phyloP scores from a whole-genome alignment of 2,888 invertebrate genomes.

The Stomorhina lunata region DNA sequence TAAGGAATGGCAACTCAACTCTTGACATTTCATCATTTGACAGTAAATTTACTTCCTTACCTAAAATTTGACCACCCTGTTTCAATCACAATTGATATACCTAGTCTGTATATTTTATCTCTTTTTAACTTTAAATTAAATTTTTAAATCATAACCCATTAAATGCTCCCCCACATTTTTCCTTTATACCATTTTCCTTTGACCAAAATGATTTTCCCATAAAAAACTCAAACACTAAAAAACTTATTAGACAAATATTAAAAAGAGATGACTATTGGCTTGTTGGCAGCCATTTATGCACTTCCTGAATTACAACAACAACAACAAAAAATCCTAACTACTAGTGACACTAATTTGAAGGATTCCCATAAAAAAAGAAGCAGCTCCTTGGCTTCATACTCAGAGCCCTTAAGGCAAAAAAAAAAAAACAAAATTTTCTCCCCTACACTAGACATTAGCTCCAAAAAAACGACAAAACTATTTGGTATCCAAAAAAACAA shows the following conservation, averaged over 20 bases:
- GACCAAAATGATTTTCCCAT: not conserved
- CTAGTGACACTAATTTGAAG: conserved; percentile 55
- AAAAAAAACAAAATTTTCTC: too few species aligned
- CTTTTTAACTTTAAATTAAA: too few species aligned
- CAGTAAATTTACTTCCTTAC: too few species aligned
- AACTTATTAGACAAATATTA: not conserved
- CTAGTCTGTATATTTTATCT: too few species aligned
- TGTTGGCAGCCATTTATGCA: conserved; percentile 54
- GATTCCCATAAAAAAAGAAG: not conserved
- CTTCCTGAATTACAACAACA: conserved; percentile 45
- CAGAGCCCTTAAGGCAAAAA: conserved; percentile 10
- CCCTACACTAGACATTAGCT: not conserved
- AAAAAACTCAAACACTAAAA: not conserved
- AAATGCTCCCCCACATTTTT: conserved; percentile 4
- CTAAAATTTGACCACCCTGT: too few species aligned
- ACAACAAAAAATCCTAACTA: conserved; percentile 36
- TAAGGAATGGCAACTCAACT: too few species aligned
- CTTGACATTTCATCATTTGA: too few species aligned
- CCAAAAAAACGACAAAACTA: conserved; percentile 2
- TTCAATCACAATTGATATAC: too few species aligned
- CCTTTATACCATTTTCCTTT: too few species aligned
- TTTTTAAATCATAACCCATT: not conserved
- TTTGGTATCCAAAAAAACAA: too few species aligned
- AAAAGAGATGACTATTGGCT: conserved; percentile 62
- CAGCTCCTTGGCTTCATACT: conserved; percentile 1